Evolutionary conservation across 2,113 vertebrate species (phyloP), one percentile per base, ranked within the genome.

Genomic region (Gambusia affinis): DNA sequence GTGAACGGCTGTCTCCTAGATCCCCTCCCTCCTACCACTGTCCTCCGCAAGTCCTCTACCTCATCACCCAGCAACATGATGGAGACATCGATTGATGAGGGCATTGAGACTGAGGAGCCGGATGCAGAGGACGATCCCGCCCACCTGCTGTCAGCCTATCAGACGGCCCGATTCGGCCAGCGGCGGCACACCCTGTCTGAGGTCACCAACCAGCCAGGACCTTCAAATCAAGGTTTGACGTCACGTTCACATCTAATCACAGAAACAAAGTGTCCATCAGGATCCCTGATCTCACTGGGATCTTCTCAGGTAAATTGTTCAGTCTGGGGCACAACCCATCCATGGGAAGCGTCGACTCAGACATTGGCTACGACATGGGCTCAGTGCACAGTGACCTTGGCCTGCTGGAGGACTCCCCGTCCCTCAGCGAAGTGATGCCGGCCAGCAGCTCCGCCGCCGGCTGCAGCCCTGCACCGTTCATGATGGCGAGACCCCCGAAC

Each of bases 41-140:
- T 92, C 11, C 94, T 93, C 6, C 95, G 97, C 87, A 99, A 99
- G 62, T 96, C 96, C 10, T 97, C 97, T 92, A 96, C 96, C 24
- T 97, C 97, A 0, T 94, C 97, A 31, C 97, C 97, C 12, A 96
- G 94, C 91, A 97, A 95, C 93, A 95, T 98, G 97, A 99, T 99
- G 97, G 98, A 98, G 84, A 98, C 95, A 0, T 99, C 97, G 0
- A 99, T 99, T 0, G 98, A 99, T 0, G 98, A 99, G 83, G 98
- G 98, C 0, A 95, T 99, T 0, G 98, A 99, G 94, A 90, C 97
- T 0, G 97, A 99, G 76, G 97, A 95, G 1, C 91, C 91, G 0
- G 97, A 98, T 69, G 74, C 95, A 0, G 97, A 98, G 70, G 96
- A 97, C 3, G 97, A 99, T 76, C 95, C 96, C 0, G 85, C 94